phyloP scores from a whole-genome alignment of 1,140 invertebrate species.

The Caenorhabditis briggsae region DNA sequence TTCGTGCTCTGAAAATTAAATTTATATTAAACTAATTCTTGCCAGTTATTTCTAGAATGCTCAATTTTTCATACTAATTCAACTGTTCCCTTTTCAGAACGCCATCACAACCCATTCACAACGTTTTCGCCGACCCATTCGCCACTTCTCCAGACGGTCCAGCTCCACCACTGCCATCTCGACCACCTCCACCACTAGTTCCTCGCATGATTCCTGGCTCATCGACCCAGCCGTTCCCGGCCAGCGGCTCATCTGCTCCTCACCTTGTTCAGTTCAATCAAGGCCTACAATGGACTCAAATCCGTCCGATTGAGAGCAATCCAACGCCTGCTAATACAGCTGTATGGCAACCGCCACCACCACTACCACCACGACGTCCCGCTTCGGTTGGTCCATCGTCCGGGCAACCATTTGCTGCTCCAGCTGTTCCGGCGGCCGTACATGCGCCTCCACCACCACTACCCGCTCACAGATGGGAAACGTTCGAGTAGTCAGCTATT shows the following conservation, averaged over 20 bases:
- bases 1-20: too few relatives aligned
- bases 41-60: too few relatives aligned
- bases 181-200: slow-evolving; percentile 2
- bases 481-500: slow-evolving; percentile 1
- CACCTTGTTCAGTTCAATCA: slow-evolving; percentile 4
- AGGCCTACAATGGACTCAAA: slow-evolving; percentile 14
- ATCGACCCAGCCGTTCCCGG: background rate
- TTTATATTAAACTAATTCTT: too few relatives aligned
- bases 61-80: too few relatives aligned
- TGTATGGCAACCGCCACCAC: background rate
- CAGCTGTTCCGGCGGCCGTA: background rate
- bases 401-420: background rate
- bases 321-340: background rate
- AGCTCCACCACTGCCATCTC: slow-evolving; percentile 16
- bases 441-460: background rate
- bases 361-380: background rate
- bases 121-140: slow-evolving; percentile 38
- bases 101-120: background rate
- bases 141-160: slow-evolving; percentile 22
- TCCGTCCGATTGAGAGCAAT: background rate
- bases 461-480: slow-evolving; percentile 15
- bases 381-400: slow-evolving; percentile 35
- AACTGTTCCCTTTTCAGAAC: background rate
- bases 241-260: slow-evolving; percentile 33
- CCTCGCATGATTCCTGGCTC: slow-evolving; percentile 13